phyloP scores from a whole-genome alignment of 2,113 vertebrate genomes.

The Maccullochella peelii region DNA sequence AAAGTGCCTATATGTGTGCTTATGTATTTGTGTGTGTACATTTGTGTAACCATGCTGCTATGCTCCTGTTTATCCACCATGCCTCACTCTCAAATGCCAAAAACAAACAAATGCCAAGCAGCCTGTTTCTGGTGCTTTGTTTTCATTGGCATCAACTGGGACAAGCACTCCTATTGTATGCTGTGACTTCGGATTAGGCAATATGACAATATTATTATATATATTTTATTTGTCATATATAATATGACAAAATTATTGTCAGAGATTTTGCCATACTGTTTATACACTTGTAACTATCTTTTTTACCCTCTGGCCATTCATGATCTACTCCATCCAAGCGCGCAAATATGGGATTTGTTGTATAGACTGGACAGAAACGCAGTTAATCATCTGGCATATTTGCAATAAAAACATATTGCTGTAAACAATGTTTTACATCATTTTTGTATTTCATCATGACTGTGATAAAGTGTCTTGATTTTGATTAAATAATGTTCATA shows the following conservation, averaged over 20 bases:
- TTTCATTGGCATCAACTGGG: slow-evolving; percentile 18
- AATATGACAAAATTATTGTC: no score
- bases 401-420: background rate
- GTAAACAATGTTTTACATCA: background rate
- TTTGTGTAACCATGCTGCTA: background rate
- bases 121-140: slow-evolving; percentile 17
- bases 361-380: background rate
- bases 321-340: background rate
- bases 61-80: slow-evolving; percentile 3
- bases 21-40: background rate
- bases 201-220: no score
- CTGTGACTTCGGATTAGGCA: background rate
- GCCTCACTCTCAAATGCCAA: slow-evolving; percentile 26
- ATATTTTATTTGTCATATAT: no score
- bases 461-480: background rate
- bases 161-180: background rate
- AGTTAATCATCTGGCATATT: background rate
- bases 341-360: background rate
- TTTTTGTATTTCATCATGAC: background rate
- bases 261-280: background rate
- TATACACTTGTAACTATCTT: background rate
- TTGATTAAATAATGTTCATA: background rate
- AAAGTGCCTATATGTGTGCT: background rate
- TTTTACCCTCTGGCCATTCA: background rate
- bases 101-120: slow-evolving; percentile 24